Conservation (phyloP, 2,888 invertebrate genomes). For the Atethmia centrago region DNA sequence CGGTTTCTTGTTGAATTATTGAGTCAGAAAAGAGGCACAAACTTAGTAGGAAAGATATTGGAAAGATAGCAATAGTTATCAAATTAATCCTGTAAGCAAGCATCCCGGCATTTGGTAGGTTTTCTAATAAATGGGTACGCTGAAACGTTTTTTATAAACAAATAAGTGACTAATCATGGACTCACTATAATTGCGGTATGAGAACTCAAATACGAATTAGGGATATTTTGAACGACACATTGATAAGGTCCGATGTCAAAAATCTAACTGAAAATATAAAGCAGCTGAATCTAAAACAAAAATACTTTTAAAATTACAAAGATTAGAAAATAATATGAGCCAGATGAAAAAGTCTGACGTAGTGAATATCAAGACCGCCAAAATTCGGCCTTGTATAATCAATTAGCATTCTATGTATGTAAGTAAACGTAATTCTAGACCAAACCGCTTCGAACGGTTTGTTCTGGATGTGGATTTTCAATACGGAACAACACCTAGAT, state of each 20-base stretch:
- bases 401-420: constrained; percentile 59
- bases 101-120: background rate
- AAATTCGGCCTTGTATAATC: constrained; percentile 53
- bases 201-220: too few species aligned
- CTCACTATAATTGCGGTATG: too few species aligned
- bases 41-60: background rate
- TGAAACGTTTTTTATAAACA: too few species aligned
- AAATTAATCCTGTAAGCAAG: background rate
- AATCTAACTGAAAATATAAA: background rate
- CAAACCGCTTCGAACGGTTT: constrained; percentile 39
- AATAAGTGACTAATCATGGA: too few species aligned
- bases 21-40: background rate
- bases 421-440: constrained; percentile 54
- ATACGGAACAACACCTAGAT: constrained; percentile 28
- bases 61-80: too few species aligned
- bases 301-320: background rate
- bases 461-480: constrained; percentile 18
- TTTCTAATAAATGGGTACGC: too few species aligned
- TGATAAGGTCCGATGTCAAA: background rate
- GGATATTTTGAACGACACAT: too few species aligned
- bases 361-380: constrained; percentile 17
- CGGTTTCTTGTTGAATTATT: background rate
- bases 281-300: background rate
- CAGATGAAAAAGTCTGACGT: background rate
- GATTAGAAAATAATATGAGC: background rate